Percentiles rank a stretch among this genome's conserved stretches.
Evolutionary conservation across 2,888 invertebrate species (phyloP).

Genomic region (Poecilobothrus nobilitatus): DNA sequence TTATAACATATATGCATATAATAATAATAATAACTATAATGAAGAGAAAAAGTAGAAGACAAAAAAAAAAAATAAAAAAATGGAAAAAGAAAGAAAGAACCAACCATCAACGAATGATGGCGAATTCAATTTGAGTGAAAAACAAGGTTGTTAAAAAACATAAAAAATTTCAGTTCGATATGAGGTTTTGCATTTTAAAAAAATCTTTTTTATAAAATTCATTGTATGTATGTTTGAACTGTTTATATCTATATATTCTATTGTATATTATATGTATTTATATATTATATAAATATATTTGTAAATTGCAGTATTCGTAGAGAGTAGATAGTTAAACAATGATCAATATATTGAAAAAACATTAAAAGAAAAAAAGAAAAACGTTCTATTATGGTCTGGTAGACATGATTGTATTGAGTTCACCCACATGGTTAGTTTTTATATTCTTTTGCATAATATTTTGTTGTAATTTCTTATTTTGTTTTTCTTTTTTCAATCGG

Average conservation of each 20-base stretch:
- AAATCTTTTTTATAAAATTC: too few relatives aligned
- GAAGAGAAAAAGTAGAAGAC: too few relatives aligned
- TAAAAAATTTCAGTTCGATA: not conserved
- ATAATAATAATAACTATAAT: too few relatives aligned
- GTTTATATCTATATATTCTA: too few relatives aligned
- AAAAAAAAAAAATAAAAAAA: too few relatives aligned
- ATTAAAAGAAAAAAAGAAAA: too few relatives aligned
- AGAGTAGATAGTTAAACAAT: not conserved
- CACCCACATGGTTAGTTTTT: not conserved
- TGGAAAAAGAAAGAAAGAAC: too few relatives aligned
- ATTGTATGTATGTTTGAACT: too few relatives aligned
- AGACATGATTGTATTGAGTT: constrained; percentile 6
- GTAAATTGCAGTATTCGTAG: not conserved
- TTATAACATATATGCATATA: too few relatives aligned
- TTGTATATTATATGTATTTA: too few relatives aligned
- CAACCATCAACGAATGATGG: too few relatives aligned
- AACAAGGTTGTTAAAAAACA: not conserved
- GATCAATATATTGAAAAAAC: not conserved
- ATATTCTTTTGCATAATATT: not conserved
- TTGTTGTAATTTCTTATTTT: not conserved
- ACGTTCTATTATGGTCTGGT: not conserved
- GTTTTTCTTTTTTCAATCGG: not conserved
- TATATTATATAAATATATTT: not conserved
- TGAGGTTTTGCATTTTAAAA: not conserved
- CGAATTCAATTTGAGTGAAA: not conserved